These are phyloP conservation scores for Lithosia quadra DNA, from an alignment of 2,888 invertebrate genomes.

Conservation along the genomic window DNA sequence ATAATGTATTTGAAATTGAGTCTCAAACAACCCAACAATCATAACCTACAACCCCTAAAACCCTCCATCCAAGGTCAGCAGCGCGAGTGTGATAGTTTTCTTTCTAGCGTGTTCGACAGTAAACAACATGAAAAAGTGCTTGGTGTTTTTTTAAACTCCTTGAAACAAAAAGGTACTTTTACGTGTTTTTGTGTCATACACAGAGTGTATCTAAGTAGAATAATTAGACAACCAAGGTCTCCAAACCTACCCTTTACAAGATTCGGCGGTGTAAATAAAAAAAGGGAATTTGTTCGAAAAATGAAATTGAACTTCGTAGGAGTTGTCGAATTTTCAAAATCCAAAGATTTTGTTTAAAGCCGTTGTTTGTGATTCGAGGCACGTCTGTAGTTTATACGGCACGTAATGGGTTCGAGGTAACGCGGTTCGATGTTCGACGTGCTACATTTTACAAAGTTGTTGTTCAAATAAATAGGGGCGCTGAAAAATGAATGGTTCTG, in stretches of 20 bases:
- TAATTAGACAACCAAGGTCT: neutral
- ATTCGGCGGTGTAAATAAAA: neutral
- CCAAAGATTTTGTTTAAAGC: constrained; percentile 36
- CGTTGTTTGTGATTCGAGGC: constrained; percentile 37
- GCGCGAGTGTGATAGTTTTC: too few relatives aligned
- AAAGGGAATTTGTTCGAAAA: neutral
- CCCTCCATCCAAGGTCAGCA: too few relatives aligned
- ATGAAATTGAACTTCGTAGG: constrained; percentile 12
- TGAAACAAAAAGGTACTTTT: too few relatives aligned
- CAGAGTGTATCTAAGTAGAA: too few relatives aligned
- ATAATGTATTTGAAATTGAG: too few relatives aligned
- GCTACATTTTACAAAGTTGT: constrained; percentile 32
- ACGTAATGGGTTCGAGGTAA: constrained; percentile 42
- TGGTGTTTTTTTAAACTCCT: too few relatives aligned
- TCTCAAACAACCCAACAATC: too few relatives aligned
- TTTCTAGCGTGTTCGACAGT: too few relatives aligned
- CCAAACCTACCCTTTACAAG: neutral
- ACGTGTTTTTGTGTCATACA: too few relatives aligned
- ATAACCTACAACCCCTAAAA: too few relatives aligned
- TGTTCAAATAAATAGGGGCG: constrained; percentile 32
- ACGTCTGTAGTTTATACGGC: constrained; percentile 43
- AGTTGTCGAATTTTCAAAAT: constrained; percentile 40
- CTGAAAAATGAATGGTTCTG: constrained; percentile 19
- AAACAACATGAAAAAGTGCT: too few relatives aligned
- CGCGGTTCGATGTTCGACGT: constrained; percentile 22